Base-by-base conservation (phyloP, 2,888 invertebrate species). In the Entomobrya multifasciata region DNA sequence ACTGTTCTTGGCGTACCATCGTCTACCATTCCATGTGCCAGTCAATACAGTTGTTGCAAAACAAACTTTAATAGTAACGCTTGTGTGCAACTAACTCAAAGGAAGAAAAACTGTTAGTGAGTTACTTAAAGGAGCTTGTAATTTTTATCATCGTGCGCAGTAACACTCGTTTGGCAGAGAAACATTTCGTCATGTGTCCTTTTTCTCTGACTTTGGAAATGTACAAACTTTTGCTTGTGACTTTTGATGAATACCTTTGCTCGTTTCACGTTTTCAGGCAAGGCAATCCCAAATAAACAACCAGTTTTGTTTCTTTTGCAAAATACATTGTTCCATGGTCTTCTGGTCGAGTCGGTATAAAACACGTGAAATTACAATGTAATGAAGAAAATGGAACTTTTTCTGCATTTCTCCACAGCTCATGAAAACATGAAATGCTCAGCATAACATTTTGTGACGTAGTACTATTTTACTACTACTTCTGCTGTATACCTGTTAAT, bases 21-120 rank as follows among this genome's bases (percentile, higher is more conserved):
- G 47, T 47, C 70, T 47, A 47, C 47, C 70, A 47, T 70, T 44
- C 70, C 70, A 70, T 70, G 70, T 70, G 70, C 70, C 47, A 70
- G 47, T 70, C 20, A n/a, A n/a, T n/a, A n/a, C n/a, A n/a, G 65
- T 30, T 30, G 60, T 41, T 47, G 22, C 47, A 70, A 44, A 47
- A 44, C 44, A 67, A 70, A 70, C 44, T 70, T 70, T 70, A 70
- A 41, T 67, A 67, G 20, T 67, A 44, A 44, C 8, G 44, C 44
- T 67, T 44, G 15, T 44, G 22, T 67, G n/a, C n/a, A 67, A 70
- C 70, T 70, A 70, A 70, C 25, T 44, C 47, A 20, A 65, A 41
- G 1, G 47, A 47, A 47, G 70, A 70, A 70, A 70, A 30, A 15
- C 41, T 70, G 30, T 10, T 65, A 17, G n/a, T 15, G 70, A 70